Conservation (phyloP, 2,113 vertebrate species). For the Stomatorhinus ivindoensis region DNA sequence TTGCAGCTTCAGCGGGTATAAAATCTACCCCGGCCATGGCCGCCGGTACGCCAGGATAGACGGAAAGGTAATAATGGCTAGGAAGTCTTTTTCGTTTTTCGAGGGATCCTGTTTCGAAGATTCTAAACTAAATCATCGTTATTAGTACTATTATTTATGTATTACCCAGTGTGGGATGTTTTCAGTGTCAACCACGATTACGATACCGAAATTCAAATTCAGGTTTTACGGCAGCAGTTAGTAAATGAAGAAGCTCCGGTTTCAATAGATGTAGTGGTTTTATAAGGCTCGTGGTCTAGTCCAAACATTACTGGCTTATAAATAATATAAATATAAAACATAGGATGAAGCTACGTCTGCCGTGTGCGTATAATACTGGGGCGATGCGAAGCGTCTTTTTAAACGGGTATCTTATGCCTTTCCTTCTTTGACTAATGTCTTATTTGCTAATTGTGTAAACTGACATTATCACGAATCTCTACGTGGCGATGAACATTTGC, state of each 20-base stretch:
- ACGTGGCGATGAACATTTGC: not conserved
- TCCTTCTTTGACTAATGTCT: not conserved
- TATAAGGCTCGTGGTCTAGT: not conserved
- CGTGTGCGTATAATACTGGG: not conserved
- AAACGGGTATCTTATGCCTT: not conserved
- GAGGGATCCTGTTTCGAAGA: not conserved
- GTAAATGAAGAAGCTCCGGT: not conserved
- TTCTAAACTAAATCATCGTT: not conserved
- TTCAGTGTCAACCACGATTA: not conserved
- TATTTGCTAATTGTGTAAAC: not conserved
- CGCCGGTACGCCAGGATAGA: constrained; percentile 92
- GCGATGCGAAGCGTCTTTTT: not conserved
- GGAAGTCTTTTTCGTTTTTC: not conserved
- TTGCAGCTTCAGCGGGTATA: constrained; percentile 97
- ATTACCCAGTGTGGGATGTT: not conserved
- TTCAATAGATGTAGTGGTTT: not conserved
- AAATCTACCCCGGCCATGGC: constrained; percentile 95
- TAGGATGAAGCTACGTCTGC: not conserved
- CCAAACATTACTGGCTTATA: not conserved
- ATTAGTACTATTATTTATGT: not conserved
- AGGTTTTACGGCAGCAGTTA: not conserved
- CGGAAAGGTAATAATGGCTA: constrained; percentile 71
- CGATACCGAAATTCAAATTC: not conserved
- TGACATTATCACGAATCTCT: not conserved
- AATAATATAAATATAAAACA: not conserved